These are phyloP conservation scores for Ptychoptera contaminata DNA, from an alignment of 2,888 invertebrate species.

Conservation along the genomic window DNA sequence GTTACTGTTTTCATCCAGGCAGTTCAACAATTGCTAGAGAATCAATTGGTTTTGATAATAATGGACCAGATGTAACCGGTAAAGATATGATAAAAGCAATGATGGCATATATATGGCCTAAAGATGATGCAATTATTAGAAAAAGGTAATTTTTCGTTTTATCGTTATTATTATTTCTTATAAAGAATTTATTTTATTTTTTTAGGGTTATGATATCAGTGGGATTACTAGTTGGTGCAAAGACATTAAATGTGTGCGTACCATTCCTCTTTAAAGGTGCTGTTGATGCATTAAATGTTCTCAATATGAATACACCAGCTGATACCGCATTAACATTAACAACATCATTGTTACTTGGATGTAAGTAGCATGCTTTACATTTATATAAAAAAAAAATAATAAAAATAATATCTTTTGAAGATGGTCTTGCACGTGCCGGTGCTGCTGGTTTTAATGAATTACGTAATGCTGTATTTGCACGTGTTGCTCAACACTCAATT, in stretches of 20 bases:
- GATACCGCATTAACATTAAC: constrained; percentile 65
- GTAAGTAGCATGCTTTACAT: constrained; percentile 38
- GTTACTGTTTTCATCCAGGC: constrained; percentile 90
- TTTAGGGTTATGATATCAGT: constrained; percentile 72
- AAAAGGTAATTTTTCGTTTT: constrained; percentile 16
- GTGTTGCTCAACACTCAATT: constrained; percentile 94
- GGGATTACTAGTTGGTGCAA: constrained; percentile 62
- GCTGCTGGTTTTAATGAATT: constrained; percentile 91
- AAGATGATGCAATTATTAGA: constrained; percentile 38
- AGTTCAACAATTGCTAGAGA: constrained; percentile 37
- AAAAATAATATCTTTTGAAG: constrained; percentile 34
- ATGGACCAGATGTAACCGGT: constrained; percentile 45
- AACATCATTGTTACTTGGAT: constrained; percentile 70
- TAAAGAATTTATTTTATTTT: constrained; percentile 36
- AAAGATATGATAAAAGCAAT: constrained; percentile 73
- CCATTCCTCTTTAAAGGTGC: constrained; percentile 93
- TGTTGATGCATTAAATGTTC: constrained; percentile 69
- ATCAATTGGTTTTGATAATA: constrained; percentile 42
- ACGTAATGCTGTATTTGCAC: constrained; percentile 93
- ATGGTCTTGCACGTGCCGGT: constrained; percentile 83
- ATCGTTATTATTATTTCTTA: constrained; percentile 2
- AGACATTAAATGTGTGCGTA: constrained; percentile 79
- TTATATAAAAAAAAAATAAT: neutral
- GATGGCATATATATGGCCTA: constrained; percentile 91
- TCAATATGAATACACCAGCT: constrained; percentile 64